phyloP scores from a whole-genome alignment of 2,888 invertebrate species.

The Melanchra persicariae region DNA sequence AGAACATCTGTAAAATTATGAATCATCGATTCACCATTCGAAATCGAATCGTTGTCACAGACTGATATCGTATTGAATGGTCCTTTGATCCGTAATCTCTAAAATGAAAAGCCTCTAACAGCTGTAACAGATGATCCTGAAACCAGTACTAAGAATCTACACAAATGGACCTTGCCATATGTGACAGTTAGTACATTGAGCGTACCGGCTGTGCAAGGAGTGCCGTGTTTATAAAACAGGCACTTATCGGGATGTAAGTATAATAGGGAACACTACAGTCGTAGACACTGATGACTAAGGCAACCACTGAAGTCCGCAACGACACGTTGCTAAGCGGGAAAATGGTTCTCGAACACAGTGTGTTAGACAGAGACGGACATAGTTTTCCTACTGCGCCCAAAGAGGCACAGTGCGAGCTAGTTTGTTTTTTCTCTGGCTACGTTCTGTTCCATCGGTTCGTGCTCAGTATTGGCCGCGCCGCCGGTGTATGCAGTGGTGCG shows the following conservation, averaged over 20 bases:
- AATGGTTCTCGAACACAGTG: slow-evolving; percentile 69
- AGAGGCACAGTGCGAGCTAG: slow-evolving; percentile 71
- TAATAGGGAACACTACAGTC: slow-evolving; percentile 65
- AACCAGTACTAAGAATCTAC: slow-evolving; percentile 12
- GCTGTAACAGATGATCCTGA: neutral
- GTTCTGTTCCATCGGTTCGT: slow-evolving; percentile 50
- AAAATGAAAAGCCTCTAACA: neutral
- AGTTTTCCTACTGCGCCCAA: slow-evolving; percentile 82
- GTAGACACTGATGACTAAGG: slow-evolving; percentile 72
- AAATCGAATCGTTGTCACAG: neutral
- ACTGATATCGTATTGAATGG: neutral
- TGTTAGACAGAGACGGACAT: slow-evolving; percentile 74
- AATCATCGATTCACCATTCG: neutral
- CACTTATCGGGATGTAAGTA: slow-evolving; percentile 70
- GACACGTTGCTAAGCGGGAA: slow-evolving; percentile 70
- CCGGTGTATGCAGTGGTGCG: slow-evolving; percentile 77
- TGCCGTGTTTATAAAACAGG: slow-evolving; percentile 73
- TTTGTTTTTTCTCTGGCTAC: slow-evolving; percentile 78
- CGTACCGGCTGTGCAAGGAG: slow-evolving; percentile 51
- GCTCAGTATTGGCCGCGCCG: slow-evolving; percentile 84
- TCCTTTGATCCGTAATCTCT: neutral
- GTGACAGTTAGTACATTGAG: slow-evolving; percentile 27
- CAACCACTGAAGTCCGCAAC: slow-evolving; percentile 64
- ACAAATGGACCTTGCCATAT: slow-evolving; percentile 2
- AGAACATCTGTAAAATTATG: neutral